A percentile compares a stretch with the other conserved stretches of the same genome.
These are phyloP conservation scores for Celastrina argiolus DNA, from an alignment of 2,888 invertebrate genomes.

Conservation along the genomic window DNA sequence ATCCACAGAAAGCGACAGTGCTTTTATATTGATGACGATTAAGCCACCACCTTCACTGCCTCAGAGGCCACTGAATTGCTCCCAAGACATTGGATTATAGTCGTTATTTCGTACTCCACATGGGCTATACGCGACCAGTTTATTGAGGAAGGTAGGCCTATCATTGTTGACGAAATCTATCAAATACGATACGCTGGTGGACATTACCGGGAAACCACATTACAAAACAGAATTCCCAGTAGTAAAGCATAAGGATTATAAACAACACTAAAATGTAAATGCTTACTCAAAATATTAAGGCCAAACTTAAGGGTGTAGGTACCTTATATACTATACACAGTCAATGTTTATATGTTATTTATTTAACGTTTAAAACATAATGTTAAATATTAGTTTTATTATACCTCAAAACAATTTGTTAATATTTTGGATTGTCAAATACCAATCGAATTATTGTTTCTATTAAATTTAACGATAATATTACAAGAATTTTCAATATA, in stretches of 20 bases:
- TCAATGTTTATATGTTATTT: too few species aligned
- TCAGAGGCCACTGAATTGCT: conserved; percentile 46
- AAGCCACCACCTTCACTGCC: conserved; percentile 65
- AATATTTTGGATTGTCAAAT: too few species aligned
- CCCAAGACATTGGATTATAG: conserved; percentile 43
- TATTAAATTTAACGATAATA: too few species aligned
- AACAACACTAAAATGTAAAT: background rate
- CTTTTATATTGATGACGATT: conserved; percentile 67
- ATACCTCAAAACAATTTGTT: too few species aligned
- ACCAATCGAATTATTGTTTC: too few species aligned
- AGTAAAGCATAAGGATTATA: background rate
- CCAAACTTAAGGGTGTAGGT: too few species aligned
- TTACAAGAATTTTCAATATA: too few species aligned
- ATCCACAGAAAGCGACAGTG: conserved; percentile 66
- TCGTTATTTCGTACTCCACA: conserved; percentile 43
- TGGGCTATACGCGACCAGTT: conserved; percentile 28
- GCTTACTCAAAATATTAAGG: background rate
- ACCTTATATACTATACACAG: too few species aligned
- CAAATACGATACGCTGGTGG: conserved; percentile 39
- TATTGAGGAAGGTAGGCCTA: conserved; percentile 22
- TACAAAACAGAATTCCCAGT: conserved; percentile 45
- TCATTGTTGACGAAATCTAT: conserved; percentile 34
- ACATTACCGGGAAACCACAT: conserved; percentile 54
- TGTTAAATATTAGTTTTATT: too few species aligned
- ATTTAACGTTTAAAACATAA: too few species aligned